A percentile compares a stretch with the other conserved stretches of the same genome.
These are phyloP conservation scores for Sisyra terminalis DNA, from an alignment of 2,888 invertebrate genomes.

Conservation along the genomic window DNA sequence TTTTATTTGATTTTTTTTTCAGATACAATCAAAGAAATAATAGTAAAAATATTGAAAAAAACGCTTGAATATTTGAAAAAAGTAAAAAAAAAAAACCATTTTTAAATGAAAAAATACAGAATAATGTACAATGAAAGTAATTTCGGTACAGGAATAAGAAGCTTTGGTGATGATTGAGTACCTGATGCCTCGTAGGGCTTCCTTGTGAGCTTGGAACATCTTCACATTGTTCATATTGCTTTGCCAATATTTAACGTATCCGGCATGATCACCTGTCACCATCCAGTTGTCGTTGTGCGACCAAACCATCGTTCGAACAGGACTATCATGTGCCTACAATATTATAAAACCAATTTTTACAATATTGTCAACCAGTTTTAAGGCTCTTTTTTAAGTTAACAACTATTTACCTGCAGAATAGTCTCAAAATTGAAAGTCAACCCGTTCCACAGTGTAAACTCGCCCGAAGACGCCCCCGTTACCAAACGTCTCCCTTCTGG, in stretches of 20 bases:
- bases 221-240: constrained; percentile 99
- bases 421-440: constrained; percentile 99
- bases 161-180: constrained; percentile 28
- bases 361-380: too few relatives aligned
- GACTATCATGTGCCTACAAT: constrained; percentile 90
- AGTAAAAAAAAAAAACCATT: too few relatives aligned
- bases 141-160: constrained; percentile 2
- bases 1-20: too few relatives aligned
- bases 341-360: constrained; percentile 8
- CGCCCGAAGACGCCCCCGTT: constrained; percentile 97
- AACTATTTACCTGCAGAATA: constrained; percentile 70
- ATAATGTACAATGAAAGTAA: constrained; percentile 4
- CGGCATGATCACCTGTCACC: constrained; percentile 97
- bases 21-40: too few relatives aligned
- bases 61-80: too few relatives aligned
- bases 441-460: constrained; percentile 99
- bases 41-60: too few relatives aligned
- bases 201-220: constrained; percentile 99
- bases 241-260: constrained; percentile 99
- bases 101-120: constrained; percentile 2
- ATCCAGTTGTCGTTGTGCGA: constrained; percentile 99
- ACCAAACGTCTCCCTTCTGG: constrained; percentile 95
- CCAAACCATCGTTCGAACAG: constrained; percentile 99
- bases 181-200: constrained; percentile 97
- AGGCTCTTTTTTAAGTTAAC: neutral